Conservation (phyloP, 2,797 vertebrate species). For the Monodelphis domestica region DNA sequence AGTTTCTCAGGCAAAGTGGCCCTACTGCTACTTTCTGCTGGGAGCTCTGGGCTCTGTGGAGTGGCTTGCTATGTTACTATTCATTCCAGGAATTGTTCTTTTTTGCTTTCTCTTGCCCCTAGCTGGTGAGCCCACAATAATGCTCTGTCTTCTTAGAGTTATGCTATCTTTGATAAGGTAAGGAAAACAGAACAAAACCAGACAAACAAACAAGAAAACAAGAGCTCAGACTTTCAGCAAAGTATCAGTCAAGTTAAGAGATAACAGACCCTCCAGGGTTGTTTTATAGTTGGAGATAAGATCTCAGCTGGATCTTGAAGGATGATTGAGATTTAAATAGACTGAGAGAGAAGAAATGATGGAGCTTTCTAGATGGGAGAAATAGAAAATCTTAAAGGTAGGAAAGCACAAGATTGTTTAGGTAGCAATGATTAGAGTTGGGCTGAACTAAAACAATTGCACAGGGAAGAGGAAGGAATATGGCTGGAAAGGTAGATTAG, state of each 20-base stretch:
- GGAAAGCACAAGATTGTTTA: not conserved
- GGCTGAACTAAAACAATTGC: not conserved
- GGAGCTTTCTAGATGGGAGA: not conserved
- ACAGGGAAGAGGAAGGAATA: not conserved
- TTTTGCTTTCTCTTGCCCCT: not conserved
- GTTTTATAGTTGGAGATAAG: not conserved
- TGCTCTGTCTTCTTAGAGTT: not conserved
- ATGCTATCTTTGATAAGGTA: not conserved
- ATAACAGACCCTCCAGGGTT: not conserved
- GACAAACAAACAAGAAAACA: not conserved
- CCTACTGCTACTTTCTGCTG: not conserved
- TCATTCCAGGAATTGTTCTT: not conserved
- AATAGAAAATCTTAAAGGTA: not conserved
- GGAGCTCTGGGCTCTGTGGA: not conserved
- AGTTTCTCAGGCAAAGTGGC: not conserved
- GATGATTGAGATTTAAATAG: not conserved
- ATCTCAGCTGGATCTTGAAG: not conserved
- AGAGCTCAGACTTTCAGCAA: not conserved
- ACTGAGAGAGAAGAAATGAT: not conserved
- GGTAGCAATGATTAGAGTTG: not conserved
- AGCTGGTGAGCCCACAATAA: not conserved
- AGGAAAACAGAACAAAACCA: no score
- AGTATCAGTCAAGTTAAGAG: not conserved
- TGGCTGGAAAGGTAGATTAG: slow-evolving; percentile 17
- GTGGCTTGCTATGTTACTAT: not conserved